Base-by-base conservation (phyloP, 2,888 invertebrate genomes). In the Eupsilia transversa region DNA sequence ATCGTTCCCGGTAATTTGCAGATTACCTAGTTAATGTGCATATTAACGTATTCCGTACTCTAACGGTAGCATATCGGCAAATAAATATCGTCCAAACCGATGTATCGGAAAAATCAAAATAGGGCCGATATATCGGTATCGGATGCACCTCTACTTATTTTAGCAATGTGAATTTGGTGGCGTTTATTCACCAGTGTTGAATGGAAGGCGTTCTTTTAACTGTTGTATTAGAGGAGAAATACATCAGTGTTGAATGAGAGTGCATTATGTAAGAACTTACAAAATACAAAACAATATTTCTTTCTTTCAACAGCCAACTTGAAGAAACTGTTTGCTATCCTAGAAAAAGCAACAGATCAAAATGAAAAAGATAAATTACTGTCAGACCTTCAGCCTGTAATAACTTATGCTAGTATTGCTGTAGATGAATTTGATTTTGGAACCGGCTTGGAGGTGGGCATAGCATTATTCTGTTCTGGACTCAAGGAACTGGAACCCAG, bases 341-440 rank as follows among this genome's bases (percentile, higher is more conserved):
- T 99, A 65, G 96, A 97, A 61, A 96, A 97, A 61, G 97, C 97
- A 20, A 96, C 96, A 79, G 92, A 95, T 7, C 96, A 97, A 38
- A 95, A 94, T 20, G 97, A 98, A 80, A 97, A 97, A 86, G 95
- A 97, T 77, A 96, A 95, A 66, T 94, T 97, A 46, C 95, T 98
- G 77, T 97, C 97, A 35, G 97, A 97, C 43, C 91, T 99, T 6
- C 98, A 99, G 88, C 98, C 98, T 74, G 95, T 99, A 2, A 97
- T 99, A 78, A 98, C 98, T 6, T 97, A 97, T 73, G 98, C 98
- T 10, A 98, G 97, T 92, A 98, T 99, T 92, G 99, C 99, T 0
- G 97, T 98, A 74, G 99, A 99, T 91, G 99, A 99, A 93, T 98
- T 98, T 91, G 99, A 99, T 93, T 99, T 99, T 94, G 99, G 99